These are phyloP conservation scores for Upupa epops DNA, from an alignment of 2,113 vertebrate genomes.

Conservation along the genomic window DNA sequence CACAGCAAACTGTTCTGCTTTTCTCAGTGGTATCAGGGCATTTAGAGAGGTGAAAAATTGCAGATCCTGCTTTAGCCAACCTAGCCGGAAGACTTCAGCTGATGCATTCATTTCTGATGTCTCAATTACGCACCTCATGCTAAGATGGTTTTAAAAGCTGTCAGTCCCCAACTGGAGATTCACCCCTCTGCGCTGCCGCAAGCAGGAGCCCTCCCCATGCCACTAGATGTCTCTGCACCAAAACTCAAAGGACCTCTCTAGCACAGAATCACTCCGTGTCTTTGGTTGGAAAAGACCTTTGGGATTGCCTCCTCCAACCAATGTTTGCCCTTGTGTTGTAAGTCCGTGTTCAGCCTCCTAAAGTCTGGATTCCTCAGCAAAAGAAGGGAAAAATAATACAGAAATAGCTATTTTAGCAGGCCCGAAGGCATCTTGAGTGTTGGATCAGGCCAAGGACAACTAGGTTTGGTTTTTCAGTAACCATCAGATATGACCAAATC, in stretches of 20 bases:
- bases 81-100: neutral
- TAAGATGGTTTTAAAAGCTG: neutral
- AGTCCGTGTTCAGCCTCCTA: neutral
- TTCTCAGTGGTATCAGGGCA: neutral
- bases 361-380: neutral
- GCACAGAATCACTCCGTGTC: too few species aligned
- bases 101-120: neutral
- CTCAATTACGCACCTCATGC: neutral
- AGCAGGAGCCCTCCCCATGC: neutral
- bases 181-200: neutral
- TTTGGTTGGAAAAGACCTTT: too few species aligned
- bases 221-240: slow-evolving; percentile 51
- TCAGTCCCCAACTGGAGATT: fast-evolving
- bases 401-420: neutral
- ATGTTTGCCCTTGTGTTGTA: neutral
- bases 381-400: neutral
- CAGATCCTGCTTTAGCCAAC: neutral
- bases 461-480: neutral
- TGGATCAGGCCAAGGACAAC: neutral
- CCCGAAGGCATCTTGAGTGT: neutral
- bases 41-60: neutral
- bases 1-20: neutral
- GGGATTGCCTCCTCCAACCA: too few species aligned
- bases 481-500: neutral
- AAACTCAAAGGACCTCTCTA: neutral